Conservation (phyloP, 2,113 vertebrate species). For the Podocnemis expansa region DNA sequence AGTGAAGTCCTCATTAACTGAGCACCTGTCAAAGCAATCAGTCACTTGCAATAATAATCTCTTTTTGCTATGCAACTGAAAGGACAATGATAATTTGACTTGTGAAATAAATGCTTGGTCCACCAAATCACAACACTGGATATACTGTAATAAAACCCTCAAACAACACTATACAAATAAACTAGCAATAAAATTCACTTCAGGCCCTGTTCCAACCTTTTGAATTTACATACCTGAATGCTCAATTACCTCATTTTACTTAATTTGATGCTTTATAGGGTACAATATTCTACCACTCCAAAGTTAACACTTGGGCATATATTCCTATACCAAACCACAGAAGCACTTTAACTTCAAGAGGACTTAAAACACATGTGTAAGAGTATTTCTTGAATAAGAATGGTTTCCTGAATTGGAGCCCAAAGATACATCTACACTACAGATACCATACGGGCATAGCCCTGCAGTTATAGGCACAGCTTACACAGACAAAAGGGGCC, state of each 20-base stretch:
- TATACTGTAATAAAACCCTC: constrained; percentile 28
- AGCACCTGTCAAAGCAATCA: constrained; percentile 71
- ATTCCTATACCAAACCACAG: fast-evolving
- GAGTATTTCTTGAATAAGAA: not conserved
- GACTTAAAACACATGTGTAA: not conserved
- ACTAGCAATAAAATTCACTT: not conserved
- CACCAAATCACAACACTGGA: constrained; percentile 39
- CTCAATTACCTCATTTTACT: not conserved
- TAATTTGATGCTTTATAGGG: fast-evolving
- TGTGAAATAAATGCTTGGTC: constrained; percentile 53
- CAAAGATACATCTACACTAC: not conserved
- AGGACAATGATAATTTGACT: constrained; percentile 53
- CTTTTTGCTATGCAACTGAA: constrained; percentile 15
- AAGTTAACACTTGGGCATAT: fast-evolving
- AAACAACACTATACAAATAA: constrained; percentile 45
- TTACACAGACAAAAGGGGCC: not conserved
- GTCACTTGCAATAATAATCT: constrained; percentile 56
- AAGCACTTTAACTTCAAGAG: not conserved
- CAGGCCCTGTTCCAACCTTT: not conserved
- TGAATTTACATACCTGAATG: not conserved
- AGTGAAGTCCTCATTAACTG: constrained; percentile 43
- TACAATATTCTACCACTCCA: not conserved
- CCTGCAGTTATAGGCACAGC: not conserved
- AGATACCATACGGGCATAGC: not conserved
- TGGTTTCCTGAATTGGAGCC: not conserved